Base-by-base conservation (phyloP, 1,140 invertebrate species). In the Formica exsecta region DNA sequence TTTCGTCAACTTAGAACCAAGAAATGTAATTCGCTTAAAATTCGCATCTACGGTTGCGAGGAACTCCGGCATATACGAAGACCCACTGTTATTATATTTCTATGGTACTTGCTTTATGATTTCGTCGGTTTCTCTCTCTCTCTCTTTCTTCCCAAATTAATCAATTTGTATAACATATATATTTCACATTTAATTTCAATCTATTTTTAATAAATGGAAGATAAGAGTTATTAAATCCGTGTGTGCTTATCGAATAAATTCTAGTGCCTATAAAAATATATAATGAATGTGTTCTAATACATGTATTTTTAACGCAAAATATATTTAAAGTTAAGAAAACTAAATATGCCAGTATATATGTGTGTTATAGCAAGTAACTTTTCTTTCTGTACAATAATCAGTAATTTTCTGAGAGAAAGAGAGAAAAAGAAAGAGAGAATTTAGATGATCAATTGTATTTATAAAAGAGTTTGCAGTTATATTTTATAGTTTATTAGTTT, bases 21-120 rank as follows among this genome's bases (percentile, higher is more conserved):
- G 66, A 71, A 83, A 41, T 73, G 8, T 74, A 74, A 83, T 83
- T 74, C 54, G 54, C 38, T 73, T 74, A 83, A 32, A 32, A 83
- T 38, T 44, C 68, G 54, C 79, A 57, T 73, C 22, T 81, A 71
- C 38, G 36, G 51, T 74, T 32, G 38, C 19, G 38, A 70, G 76
- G 9, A 73, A 73, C 51, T 71, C 36, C 29, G 38, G 1, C 65
- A 57, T 59, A 80, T 57, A 9, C 22, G 51, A 9, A 73, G 25
- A 59, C 13, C 13, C 4, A 11, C 11, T 41, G 19, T 61, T 83
- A 36, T 83, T 74, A 73, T 36, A 54, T 74, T 62, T 74, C 54
- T 7, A 25, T 80, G 44, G 54, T 73, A 29, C 11, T 79, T 77
- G 32, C 54, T 80, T 70, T 80, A 51, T 7, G 16, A 7, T 32